Percentiles rank a stretch among this genome's conserved stretches.
phyloP scores from a whole-genome alignment of 2,888 invertebrate species.

The Lasiommata megera region DNA sequence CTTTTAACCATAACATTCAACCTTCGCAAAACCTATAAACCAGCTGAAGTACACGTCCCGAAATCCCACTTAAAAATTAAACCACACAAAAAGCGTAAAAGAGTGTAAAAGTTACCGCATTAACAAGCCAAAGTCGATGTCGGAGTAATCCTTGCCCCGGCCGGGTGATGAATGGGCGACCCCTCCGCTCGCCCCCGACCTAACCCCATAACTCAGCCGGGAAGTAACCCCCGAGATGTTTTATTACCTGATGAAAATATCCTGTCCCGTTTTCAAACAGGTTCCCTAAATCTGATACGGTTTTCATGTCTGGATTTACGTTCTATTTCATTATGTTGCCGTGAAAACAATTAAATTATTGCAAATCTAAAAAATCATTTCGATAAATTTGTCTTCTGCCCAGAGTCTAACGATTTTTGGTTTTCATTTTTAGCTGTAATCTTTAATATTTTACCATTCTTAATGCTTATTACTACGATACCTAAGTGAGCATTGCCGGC shows the following conservation, averaged over 20 bases:
- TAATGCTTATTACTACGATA: too few relatives aligned
- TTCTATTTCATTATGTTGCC: not conserved
- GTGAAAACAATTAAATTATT: not conserved
- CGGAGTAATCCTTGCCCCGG: slow-evolving; percentile 43
- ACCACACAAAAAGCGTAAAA: slow-evolving; percentile 17
- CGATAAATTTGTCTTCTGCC: too few relatives aligned
- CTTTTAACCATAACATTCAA: not conserved
- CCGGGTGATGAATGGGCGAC: slow-evolving; percentile 53
- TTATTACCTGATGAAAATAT: slow-evolving; percentile 70
- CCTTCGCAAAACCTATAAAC: not conserved
- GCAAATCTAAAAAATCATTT: too few relatives aligned
- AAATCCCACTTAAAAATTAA: slow-evolving; percentile 13
- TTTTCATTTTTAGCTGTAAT: too few relatives aligned
- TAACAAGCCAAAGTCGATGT: slow-evolving; percentile 53
- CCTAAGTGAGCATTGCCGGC: too few relatives aligned
- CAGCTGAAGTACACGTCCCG: not conserved
- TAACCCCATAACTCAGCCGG: slow-evolving; percentile 59
- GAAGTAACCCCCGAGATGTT: slow-evolving; percentile 62
- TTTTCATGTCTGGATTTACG: slow-evolving; percentile 16
- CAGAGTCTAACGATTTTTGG: too few relatives aligned
- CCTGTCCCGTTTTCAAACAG: slow-evolving; percentile 46
- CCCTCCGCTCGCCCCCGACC: slow-evolving; percentile 51
- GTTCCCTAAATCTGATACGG: slow-evolving; percentile 44
- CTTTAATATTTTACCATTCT: too few relatives aligned
- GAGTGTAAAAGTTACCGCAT: slow-evolving; percentile 35